Conservation (phyloP, 1,140 invertebrate genomes). For the Drosophila lini region DNA sequence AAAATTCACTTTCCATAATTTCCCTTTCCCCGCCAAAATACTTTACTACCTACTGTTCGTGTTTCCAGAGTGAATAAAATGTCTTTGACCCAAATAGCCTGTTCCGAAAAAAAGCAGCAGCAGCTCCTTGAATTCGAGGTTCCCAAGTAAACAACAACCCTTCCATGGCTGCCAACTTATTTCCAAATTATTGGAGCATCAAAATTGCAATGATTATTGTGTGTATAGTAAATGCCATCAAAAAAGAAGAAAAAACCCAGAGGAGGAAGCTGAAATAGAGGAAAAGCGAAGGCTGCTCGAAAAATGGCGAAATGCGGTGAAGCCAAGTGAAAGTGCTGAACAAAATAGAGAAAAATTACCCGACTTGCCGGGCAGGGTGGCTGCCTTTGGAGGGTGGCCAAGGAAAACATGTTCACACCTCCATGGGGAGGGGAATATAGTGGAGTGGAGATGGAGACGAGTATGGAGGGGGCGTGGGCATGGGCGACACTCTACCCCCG, state of each 20-base stretch:
- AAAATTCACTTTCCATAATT: background rate
- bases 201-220: constrained; percentile 83
- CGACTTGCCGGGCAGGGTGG: constrained; percentile 29
- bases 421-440: constrained; percentile 4
- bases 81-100: constrained; percentile 43
- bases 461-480: constrained; percentile 10
- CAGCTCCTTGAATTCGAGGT: constrained; percentile 21
- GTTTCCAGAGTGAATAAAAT: constrained; percentile 12
- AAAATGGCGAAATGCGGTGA: constrained; percentile 43
- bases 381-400: constrained; percentile 17
- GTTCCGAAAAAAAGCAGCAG: background rate
- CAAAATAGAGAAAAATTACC: constrained; percentile 74
- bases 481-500: constrained; percentile 42
- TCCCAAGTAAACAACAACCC: constrained; percentile 60
- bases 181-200: constrained; percentile 82
- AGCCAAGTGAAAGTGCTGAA: constrained; percentile 74
- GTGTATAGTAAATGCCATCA: constrained; percentile 44
- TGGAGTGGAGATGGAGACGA: background rate
- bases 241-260: constrained; percentile 14
- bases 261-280: constrained; percentile 16
- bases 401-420: constrained; percentile 75
- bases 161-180: constrained; percentile 58
- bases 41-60: background rate
- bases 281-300: constrained; percentile 19
- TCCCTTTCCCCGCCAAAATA: background rate